Conservation (phyloP, 2,888 invertebrate species). For the Sialis lutaria region DNA sequence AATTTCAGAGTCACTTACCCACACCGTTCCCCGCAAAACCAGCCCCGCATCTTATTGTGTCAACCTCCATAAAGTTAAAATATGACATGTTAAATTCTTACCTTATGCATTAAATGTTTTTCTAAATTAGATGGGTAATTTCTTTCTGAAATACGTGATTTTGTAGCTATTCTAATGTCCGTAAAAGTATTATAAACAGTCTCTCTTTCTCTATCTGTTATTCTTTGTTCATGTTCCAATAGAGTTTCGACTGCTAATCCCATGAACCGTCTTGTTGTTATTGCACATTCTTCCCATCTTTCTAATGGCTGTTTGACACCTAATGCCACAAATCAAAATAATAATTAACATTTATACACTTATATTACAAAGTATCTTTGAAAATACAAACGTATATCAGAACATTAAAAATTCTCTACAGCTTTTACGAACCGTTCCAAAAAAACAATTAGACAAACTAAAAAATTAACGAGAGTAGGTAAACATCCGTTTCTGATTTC, state of each 20-base stretch:
- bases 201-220: conserved; percentile 13
- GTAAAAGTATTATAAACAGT: conserved; percentile 16
- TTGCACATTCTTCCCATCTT: conserved; percentile 34
- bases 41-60: too few relatives aligned
- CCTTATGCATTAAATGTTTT: conserved; percentile 23
- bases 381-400: too few relatives aligned
- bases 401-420: too few relatives aligned
- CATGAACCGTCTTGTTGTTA: conserved; percentile 27
- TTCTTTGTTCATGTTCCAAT: conserved; percentile 19
- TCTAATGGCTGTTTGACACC: conserved; percentile 16
- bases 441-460: background rate
- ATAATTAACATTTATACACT: background rate
- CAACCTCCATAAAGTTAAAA: too few relatives aligned
- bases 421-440: too few relatives aligned
- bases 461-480: background rate
- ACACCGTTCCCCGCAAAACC: too few relatives aligned
- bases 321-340: conserved; percentile 7
- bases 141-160: conserved; percentile 14
- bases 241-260: conserved; percentile 28
- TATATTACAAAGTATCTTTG: background rate
- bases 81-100: too few relatives aligned
- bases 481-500: background rate
- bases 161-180: conserved; percentile 14
- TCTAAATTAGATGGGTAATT: conserved; percentile 14
- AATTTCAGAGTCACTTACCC: too few relatives aligned